Evolutionary conservation across 2,797 vertebrate species (phyloP).

Genomic region (Scolopax bukidnonensis): DNA sequence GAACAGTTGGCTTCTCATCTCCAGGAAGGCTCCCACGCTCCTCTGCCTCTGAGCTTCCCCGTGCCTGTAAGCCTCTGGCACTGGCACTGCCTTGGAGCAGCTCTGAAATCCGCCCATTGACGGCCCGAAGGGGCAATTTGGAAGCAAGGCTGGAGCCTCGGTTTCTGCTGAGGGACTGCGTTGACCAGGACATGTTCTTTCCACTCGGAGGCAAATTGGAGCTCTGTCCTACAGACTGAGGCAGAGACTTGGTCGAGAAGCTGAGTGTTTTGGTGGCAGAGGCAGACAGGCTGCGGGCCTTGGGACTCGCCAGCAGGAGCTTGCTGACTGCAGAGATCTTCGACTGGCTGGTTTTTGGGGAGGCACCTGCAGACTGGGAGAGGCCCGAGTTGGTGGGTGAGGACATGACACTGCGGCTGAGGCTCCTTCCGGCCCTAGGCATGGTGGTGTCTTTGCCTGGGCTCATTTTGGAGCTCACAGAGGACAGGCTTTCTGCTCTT

Average conservation of each 20-base stretch:
- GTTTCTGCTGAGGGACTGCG: constrained; percentile 89
- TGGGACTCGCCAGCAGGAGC: constrained; percentile 89
- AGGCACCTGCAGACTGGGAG: constrained; percentile 74
- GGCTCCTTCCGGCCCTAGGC: constrained; percentile 85
- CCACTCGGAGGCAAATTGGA: constrained; percentile 85
- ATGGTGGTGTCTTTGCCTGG: constrained; percentile 85
- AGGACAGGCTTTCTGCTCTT: constrained; percentile 84
- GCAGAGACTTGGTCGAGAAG: constrained; percentile 87
- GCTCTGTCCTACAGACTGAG: constrained; percentile 87
- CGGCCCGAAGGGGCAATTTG: constrained; percentile 86
- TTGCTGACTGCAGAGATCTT: constrained; percentile 92
- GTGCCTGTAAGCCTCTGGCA: constrained; percentile 72
- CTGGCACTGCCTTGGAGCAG: constrained; percentile 83
- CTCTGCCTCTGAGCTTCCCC: constrained; percentile 77
- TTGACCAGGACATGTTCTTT: constrained; percentile 88
- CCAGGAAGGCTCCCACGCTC: constrained; percentile 54
- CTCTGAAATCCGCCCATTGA: constrained; percentile 91
- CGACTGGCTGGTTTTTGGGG: constrained; percentile 81
- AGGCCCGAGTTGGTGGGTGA: constrained; percentile 80
- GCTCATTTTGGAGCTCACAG: constrained; percentile 82
- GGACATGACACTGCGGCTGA: constrained; percentile 81
- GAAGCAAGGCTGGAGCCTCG: constrained; percentile 85
- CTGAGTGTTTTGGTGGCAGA: constrained; percentile 88
- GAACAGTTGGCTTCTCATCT: constrained; percentile 84
- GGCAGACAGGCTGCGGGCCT: constrained; percentile 86